Percentiles rank a stretch among this genome's conserved stretches.
phyloP scores from a whole-genome alignment of 2,888 invertebrate species.

The Catocala sponsa region DNA sequence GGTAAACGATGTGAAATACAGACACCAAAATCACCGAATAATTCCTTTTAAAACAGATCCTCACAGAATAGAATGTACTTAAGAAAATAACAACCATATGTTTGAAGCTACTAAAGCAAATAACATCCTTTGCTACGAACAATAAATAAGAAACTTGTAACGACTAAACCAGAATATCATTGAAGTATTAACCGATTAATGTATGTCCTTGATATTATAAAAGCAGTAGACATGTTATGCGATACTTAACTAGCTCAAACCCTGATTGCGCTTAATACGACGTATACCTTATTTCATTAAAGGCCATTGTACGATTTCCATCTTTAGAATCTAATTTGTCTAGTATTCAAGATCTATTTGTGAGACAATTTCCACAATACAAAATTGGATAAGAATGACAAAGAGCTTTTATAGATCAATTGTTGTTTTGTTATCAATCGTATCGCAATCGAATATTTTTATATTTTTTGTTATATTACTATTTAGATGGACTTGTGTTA shows the following conservation, averaged over 20 bases:
- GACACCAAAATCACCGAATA: no score
- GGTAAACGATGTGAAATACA: no score
- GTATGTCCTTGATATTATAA: conserved; percentile 1
- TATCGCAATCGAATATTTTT: background rate
- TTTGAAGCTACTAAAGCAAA: no score
- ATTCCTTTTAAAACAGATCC: no score
- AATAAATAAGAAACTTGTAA: no score
- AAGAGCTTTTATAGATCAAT: conserved; percentile 4
- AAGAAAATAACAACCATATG: no score
- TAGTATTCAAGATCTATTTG: conserved; percentile 1
- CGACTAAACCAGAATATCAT: no score
- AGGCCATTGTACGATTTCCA: background rate
- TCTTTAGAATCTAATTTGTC: conserved; percentile 7
- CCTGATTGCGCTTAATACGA: background rate
- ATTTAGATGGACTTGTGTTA: background rate
- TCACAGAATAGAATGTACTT: no score
- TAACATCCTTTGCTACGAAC: no score
- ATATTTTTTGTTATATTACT: background rate
- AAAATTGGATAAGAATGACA: conserved; percentile 12
- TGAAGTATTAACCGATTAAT: background rate
- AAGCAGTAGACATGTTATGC: conserved; percentile 7
- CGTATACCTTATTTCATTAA: conserved; percentile 2
- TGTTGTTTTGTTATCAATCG: conserved; percentile 1
- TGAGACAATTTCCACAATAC: conserved; percentile 6
- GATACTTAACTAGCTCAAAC: background rate